phyloP scores from a whole-genome alignment of 2,888 invertebrate species.

The Seira ritae region DNA sequence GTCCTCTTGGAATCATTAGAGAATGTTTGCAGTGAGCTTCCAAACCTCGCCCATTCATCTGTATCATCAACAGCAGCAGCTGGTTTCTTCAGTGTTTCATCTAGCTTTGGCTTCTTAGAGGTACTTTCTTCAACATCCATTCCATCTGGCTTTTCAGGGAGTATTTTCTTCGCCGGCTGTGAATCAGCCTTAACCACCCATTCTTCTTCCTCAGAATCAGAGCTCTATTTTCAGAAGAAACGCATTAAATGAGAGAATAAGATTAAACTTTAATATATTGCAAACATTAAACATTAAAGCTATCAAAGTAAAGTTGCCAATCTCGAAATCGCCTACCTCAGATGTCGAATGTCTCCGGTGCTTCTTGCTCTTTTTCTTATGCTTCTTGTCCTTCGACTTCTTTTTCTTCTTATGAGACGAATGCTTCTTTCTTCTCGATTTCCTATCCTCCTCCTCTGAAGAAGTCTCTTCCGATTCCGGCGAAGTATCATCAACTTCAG shows the following conservation, averaged over 20 bases:
- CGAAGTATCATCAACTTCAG: background rate
- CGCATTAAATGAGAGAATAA: background rate
- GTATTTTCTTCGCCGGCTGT: background rate
- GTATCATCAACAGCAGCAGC: slow-evolving; percentile 19
- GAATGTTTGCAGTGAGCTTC: slow-evolving; percentile 62
- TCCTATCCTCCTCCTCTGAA: slow-evolving; percentile 24
- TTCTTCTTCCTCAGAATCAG: slow-evolving; percentile 21
- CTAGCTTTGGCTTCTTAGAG: slow-evolving; percentile 21
- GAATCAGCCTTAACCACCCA: slow-evolving; percentile 30
- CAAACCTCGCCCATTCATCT: slow-evolving; percentile 64
- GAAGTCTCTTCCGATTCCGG: slow-evolving; percentile 9
- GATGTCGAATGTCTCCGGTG: slow-evolving; percentile 40
- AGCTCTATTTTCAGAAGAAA: background rate
- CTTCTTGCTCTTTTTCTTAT: slow-evolving; percentile 54
- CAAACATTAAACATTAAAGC: background rate
- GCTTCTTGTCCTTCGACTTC: slow-evolving; percentile 51
- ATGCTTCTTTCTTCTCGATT: slow-evolving; percentile 34
- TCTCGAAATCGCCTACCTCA: slow-evolving; percentile 37
- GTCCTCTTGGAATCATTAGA: slow-evolving; percentile 65
- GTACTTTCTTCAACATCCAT: background rate
- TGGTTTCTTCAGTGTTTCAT: slow-evolving; percentile 40
- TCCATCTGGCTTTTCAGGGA: background rate
- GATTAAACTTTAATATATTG: background rate
- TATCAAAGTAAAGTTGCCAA: background rate
- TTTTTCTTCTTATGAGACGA: slow-evolving; percentile 45